Percentiles rank a stretch among this genome's conserved stretches.
phyloP scores from a whole-genome alignment of 2,888 invertebrate genomes.

The Bellardia bayeri region DNA sequence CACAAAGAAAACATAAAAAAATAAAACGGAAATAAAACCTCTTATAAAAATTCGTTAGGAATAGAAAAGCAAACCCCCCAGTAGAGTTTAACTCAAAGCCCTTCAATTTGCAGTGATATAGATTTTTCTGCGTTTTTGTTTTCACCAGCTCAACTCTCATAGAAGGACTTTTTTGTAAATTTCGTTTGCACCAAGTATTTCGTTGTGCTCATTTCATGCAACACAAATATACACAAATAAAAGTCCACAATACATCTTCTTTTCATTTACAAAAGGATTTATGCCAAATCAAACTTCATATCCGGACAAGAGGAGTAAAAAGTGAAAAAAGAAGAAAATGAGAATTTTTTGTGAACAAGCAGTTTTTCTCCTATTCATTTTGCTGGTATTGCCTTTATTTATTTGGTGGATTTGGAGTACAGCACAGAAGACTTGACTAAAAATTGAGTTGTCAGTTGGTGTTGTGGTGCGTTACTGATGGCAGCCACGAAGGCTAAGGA shows the following conservation, averaged over 20 bases:
- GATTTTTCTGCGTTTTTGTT: slow-evolving; percentile 40
- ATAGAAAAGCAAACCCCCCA: slow-evolving; percentile 28
- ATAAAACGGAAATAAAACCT: slow-evolving; percentile 14
- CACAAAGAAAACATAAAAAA: background rate
- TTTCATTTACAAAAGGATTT: slow-evolving; percentile 74
- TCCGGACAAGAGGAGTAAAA: slow-evolving; percentile 47
- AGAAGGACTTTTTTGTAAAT: slow-evolving; percentile 34
- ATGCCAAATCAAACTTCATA: slow-evolving; percentile 74
- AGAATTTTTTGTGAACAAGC: slow-evolving; percentile 1
- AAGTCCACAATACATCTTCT: slow-evolving; percentile 67
- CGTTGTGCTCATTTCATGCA: slow-evolving; percentile 54
- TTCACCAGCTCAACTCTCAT: slow-evolving; percentile 12
- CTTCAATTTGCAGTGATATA: slow-evolving; percentile 69
- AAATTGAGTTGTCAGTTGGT: slow-evolving; percentile 69
- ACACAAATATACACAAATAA: slow-evolving; percentile 1
- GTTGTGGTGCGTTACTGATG: background rate
- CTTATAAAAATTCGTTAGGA: slow-evolving; percentile 38
- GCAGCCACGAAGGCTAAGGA: slow-evolving; percentile 9
- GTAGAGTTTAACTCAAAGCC: slow-evolving; percentile 56
- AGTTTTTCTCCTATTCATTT: slow-evolving; percentile 6
- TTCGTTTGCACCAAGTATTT: slow-evolving; percentile 18
- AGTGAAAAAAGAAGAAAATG: slow-evolving; percentile 13
- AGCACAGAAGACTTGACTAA: slow-evolving; percentile 26
- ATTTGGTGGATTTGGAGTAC: slow-evolving; percentile 29
- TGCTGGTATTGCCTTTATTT: background rate